These are phyloP conservation scores for Bembecia ichneumoniformis DNA, from an alignment of 2,888 invertebrate genomes.

Conservation along the genomic window DNA sequence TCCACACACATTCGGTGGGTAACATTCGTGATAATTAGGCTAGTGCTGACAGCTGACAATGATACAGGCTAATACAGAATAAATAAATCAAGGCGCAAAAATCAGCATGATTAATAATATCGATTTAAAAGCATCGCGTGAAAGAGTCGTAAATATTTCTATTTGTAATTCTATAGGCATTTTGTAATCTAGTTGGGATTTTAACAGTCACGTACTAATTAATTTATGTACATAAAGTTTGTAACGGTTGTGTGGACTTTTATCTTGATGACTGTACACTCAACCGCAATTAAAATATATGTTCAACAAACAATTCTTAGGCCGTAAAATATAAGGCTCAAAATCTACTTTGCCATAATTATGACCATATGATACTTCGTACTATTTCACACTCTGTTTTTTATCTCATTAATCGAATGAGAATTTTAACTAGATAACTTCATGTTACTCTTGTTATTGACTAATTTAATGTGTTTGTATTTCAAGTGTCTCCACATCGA, in stretches of 20 bases:
- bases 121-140: background rate
- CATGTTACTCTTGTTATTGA: background rate
- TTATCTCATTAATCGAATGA: background rate
- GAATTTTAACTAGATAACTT: background rate
- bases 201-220: constrained; percentile 3
- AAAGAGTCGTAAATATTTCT: background rate
- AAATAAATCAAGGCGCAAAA: too few relatives aligned
- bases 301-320: too few relatives aligned
- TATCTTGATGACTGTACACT: background rate
- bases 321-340: too few relatives aligned
- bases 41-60: too few relatives aligned
- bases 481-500: background rate
- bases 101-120: too few relatives aligned
- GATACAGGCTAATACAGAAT: too few relatives aligned
- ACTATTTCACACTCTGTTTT: background rate
- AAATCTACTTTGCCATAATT: too few relatives aligned
- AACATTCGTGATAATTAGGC: too few relatives aligned
- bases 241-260: background rate
- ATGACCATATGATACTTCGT: too few relatives aligned
- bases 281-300: too few relatives aligned
- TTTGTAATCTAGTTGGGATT: background rate
- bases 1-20: too few relatives aligned
- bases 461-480: background rate
- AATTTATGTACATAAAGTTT: constrained; percentile 1
- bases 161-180: background rate